Evolutionary conservation across 2,113 vertebrate genomes (phyloP), one percentile per base, ranked within the genome.

Genomic region (Clarias gariepinus): DNA sequence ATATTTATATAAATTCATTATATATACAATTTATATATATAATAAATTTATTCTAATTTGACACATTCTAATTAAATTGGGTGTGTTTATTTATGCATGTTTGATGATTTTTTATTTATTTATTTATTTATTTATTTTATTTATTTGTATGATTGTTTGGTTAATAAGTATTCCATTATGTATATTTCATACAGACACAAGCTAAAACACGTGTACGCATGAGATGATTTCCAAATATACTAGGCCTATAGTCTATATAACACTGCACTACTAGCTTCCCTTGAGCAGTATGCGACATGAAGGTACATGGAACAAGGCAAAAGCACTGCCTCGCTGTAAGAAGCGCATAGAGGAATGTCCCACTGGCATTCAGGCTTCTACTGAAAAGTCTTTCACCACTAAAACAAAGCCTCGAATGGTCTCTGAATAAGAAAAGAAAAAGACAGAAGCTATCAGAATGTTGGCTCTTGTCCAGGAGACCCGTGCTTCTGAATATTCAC

Each of bases 301-400:
- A 52, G n/a, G 21, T 16, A 23, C 53, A 84, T 68, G 23, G 28
- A 84, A 33, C 21, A 41, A 57, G 57, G 53, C n/a, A 69, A 60
- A 79, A 79, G 82, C 74, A 73, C 57, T 47, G 81, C 86, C 82
- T 89, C 69, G 78, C 52, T 28, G 64, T 87, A 79, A 82, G 86
- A 71, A 85, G 73, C 60, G 82, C 74, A 68, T 15, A 66, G 86
- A 89, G 85, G 90, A 93, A 93, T 92, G 91, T 64, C 92, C 93
- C 90, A 7, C 63, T 61, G 92, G 91, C 88, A 28, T 87, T 71
- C 86, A 63, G 79, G 84, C 28, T 33, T 87, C 89, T 88, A 92
- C 93, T 92, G 89, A 10, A 53, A 91, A 93, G 91, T 93, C 90
- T 92, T 93, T 94, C 89, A 91, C 85, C 68, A 84, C 19, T 8